Percentiles rank a stretch among this genome's conserved stretches.
Conservation (phyloP, 2,888 invertebrate genomes). For the Hartigia nigra region DNA sequence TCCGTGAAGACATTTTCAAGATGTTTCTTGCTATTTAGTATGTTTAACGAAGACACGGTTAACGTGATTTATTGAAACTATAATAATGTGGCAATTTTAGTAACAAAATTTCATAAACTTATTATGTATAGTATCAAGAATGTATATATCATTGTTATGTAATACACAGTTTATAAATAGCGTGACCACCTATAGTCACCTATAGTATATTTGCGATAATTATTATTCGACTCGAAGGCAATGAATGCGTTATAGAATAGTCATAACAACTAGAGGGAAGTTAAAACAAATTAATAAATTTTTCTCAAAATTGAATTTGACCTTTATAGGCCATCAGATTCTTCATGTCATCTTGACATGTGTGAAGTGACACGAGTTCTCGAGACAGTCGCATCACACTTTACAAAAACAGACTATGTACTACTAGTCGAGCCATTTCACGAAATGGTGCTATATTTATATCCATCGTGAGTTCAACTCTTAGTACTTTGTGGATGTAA, state of each 20-base stretch:
- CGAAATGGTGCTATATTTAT: not conserved
- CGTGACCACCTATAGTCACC: not conserved
- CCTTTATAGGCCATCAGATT: constrained; percentile 33
- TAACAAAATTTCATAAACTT: too few relatives aligned
- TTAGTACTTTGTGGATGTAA: not conserved
- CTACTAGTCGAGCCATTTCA: not conserved
- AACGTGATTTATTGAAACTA: too few relatives aligned
- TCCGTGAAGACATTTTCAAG: not conserved
- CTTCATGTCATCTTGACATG: constrained; percentile 18
- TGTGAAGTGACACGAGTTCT: not conserved
- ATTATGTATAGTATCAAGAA: not conserved
- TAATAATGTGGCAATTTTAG: too few relatives aligned
- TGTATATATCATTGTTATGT: not conserved
- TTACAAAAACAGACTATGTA: not conserved
- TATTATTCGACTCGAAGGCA: not conserved
- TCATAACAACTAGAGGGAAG: not conserved
- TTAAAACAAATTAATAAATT: constrained; percentile 16
- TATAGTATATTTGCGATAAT: not conserved
- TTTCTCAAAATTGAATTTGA: constrained; percentile 40
- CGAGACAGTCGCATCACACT: not conserved
- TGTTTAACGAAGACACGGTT: too few relatives aligned
- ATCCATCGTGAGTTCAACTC: not conserved
- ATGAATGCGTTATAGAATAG: not conserved
- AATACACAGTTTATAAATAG: not conserved
- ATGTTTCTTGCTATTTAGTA: not conserved